Evolutionary conservation across 2,113 vertebrate species (phyloP).

Genomic region (Neogobius melanostomus): DNA sequence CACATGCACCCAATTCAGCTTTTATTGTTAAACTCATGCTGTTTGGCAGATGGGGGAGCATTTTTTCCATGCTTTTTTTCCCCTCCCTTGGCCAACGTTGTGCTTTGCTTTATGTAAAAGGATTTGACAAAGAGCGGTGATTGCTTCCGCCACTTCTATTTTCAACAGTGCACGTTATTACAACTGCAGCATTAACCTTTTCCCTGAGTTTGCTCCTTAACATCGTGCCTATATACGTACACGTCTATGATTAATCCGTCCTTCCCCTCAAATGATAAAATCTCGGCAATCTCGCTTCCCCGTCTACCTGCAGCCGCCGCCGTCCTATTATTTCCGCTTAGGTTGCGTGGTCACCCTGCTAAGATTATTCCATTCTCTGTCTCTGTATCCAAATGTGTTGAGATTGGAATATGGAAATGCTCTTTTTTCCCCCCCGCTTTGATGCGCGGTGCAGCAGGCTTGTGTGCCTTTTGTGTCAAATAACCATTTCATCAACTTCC

Average conservation of each 20-base stretch:
- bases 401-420: conserved; percentile 72
- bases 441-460: conserved; percentile 24
- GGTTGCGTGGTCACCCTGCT: conserved; percentile 62
- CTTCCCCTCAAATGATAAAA: conserved; percentile 65
- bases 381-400: conserved; percentile 59
- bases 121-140: conserved; percentile 50
- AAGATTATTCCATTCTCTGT: conserved; percentile 64
- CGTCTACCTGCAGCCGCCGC: conserved; percentile 51
- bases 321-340: conserved; percentile 65
- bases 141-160: conserved; percentile 48
- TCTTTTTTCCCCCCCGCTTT: conserved; percentile 16
- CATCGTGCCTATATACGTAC: conserved; percentile 33
- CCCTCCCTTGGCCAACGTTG: not conserved
- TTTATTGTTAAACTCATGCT: conserved; percentile 54
- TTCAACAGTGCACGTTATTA: conserved; percentile 51
- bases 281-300: conserved; percentile 61
- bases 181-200: conserved; percentile 69
- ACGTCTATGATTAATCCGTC: conserved; percentile 65
- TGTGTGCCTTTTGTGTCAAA: conserved; percentile 41
- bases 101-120: conserved; percentile 36
- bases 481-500: conserved; percentile 55
- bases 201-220: conserved; percentile 43
- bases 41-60: conserved; percentile 45
- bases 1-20: conserved; percentile 46
- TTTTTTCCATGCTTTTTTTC: conserved; percentile 28